Evolutionary conservation across 2,888 invertebrate genomes (phyloP).

Genomic region (Mesochorus sp.): DNA sequence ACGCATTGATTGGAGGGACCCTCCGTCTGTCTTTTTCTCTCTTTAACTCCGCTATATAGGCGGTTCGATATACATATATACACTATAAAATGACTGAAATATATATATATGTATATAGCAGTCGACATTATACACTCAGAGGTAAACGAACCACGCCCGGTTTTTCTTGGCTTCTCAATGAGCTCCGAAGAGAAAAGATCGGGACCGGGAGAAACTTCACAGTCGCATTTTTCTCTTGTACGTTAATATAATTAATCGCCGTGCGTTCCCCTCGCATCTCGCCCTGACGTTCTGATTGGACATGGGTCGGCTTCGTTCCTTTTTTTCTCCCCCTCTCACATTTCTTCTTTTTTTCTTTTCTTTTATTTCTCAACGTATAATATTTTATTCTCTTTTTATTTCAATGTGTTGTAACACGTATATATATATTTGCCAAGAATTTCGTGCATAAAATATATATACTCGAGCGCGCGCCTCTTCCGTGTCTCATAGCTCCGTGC

Average conservation of each 20-base stretch:
- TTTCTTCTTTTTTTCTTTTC: not conserved
- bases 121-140: not conserved
- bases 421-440: not conserved
- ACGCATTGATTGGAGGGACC: constrained; percentile 55
- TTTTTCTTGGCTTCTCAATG: constrained; percentile 54
- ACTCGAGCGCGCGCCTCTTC: too few species aligned
- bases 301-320: constrained; percentile 18
- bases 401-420: too few species aligned
- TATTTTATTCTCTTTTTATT: too few species aligned
- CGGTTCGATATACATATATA: constrained; percentile 15
- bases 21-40: not conserved
- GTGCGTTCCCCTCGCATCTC: constrained; percentile 20
- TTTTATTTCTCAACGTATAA: constrained; percentile 14
- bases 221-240: constrained; percentile 36
- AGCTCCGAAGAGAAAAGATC: constrained; percentile 13
- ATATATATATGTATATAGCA: constrained; percentile 5
- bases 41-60: not conserved
- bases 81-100: not conserved
- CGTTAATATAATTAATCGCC: constrained; percentile 46
- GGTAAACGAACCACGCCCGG: constrained; percentile 55
- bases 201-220: constrained; percentile 2
- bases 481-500: too few species aligned
- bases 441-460: not conserved
- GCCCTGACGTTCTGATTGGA: constrained; percentile 50
- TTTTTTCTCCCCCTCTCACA: not conserved